A percentile compares a stretch with the other conserved stretches of the same genome.
These are phyloP conservation scores for Pediacus dermestoides DNA, from an alignment of 2,888 invertebrate species.

Conservation along the genomic window DNA sequence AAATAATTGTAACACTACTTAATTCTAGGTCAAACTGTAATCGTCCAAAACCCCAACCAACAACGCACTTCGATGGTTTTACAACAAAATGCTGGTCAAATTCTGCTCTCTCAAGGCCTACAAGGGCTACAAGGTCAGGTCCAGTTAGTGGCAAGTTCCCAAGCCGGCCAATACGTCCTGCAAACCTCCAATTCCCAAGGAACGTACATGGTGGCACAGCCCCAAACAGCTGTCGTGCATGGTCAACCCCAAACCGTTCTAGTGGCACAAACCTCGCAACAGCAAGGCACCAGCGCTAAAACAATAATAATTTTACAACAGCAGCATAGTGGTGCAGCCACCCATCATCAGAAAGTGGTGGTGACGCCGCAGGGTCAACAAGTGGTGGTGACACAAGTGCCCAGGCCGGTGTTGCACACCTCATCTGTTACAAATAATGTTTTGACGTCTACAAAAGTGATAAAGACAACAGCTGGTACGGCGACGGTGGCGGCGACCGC, in stretches of 20 bases:
- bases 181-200: slow-evolving; percentile 56
- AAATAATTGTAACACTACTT: too few species aligned
- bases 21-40: slow-evolving; percentile 48
- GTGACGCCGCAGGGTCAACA: slow-evolving; percentile 67
- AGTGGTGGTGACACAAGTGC: slow-evolving; percentile 60
- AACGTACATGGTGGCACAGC: slow-evolving; percentile 64
- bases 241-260: slow-evolving; percentile 63
- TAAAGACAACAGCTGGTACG: slow-evolving; percentile 32
- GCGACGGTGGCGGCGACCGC: slow-evolving; percentile 29
- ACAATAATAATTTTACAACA: slow-evolving; percentile 70
- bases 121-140: slow-evolving; percentile 47
- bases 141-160: slow-evolving; percentile 50
- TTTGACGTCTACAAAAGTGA: slow-evolving; percentile 43
- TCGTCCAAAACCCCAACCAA: slow-evolving; percentile 45
- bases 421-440: slow-evolving; percentile 51
- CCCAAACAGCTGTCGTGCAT: slow-evolving; percentile 58
- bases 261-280: slow-evolving; percentile 65
- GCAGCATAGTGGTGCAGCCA: slow-evolving; percentile 48
- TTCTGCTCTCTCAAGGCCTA: slow-evolving; percentile 45
- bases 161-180: slow-evolving; percentile 53
- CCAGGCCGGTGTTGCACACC: slow-evolving; percentile 53
- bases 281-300: slow-evolving; percentile 62
- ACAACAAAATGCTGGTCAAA: slow-evolving; percentile 44
- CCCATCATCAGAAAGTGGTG: slow-evolving; percentile 55
- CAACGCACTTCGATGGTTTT: slow-evolving; percentile 41